These are phyloP conservation scores for Eristalis intricaria DNA, from an alignment of 2,888 invertebrate species.

Conservation along the genomic window DNA sequence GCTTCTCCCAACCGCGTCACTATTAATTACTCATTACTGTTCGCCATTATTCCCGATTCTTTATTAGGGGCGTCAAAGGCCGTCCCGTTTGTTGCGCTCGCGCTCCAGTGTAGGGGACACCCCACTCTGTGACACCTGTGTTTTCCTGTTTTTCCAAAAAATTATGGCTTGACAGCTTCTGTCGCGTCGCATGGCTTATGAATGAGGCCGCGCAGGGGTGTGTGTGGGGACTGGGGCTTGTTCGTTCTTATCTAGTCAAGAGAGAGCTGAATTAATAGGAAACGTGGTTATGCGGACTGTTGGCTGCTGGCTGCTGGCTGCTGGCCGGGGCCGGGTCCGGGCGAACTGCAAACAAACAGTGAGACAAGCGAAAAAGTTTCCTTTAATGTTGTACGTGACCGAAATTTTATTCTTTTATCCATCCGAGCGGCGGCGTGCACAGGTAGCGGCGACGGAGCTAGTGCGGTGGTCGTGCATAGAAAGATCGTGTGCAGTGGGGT, in stretches of 20 bases:
- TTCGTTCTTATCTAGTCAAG: slow-evolving; percentile 8
- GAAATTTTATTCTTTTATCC: slow-evolving; percentile 31
- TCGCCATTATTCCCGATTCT: slow-evolving; percentile 60
- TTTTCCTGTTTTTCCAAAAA: slow-evolving; percentile 21
- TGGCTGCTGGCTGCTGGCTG: not conserved
- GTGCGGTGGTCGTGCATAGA: not conserved
- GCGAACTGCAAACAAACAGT: not conserved
- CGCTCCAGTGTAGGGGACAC: not conserved
- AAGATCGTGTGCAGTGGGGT: not conserved
- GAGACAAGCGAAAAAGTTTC: slow-evolving; percentile 45
- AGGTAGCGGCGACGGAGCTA: not conserved
- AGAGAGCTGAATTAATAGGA: slow-evolving; percentile 20
- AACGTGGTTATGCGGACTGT: slow-evolving; percentile 5
- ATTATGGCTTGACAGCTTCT: slow-evolving; percentile 28
- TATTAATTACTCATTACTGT: slow-evolving; percentile 70
- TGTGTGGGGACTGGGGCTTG: not conserved
- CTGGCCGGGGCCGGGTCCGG: not conserved
- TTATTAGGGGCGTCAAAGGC: slow-evolving; percentile 60
- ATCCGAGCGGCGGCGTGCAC: not conserved
- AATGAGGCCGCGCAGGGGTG: not conserved
- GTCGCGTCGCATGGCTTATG: slow-evolving; percentile 20
- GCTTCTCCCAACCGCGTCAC: slow-evolving; percentile 17
- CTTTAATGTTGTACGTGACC: slow-evolving; percentile 59
- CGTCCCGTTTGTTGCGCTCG: slow-evolving; percentile 30
- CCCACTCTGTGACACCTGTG: not conserved